Conservation (phyloP, 2,888 invertebrate genomes). For the Troides aeacus region DNA sequence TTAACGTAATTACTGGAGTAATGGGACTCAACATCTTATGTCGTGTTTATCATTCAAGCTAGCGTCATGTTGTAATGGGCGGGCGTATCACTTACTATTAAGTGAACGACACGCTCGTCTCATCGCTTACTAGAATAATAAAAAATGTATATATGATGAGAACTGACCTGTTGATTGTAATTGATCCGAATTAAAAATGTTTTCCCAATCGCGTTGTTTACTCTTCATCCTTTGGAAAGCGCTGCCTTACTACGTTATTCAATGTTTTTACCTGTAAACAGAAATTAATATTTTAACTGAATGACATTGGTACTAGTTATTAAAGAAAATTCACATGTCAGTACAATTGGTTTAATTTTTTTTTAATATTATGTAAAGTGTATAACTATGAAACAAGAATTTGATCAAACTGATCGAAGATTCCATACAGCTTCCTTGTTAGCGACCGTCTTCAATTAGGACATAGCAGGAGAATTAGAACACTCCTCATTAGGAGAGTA, state of each 20-base stretch:
- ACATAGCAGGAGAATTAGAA: conserved; percentile 61
- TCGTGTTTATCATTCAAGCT: too few relatives aligned
- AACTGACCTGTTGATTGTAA: conserved; percentile 67
- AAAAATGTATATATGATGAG: not conserved
- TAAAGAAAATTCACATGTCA: not conserved
- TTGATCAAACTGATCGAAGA: not conserved
- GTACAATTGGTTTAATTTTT: too few relatives aligned
- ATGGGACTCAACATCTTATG: too few relatives aligned
- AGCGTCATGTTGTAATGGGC: too few relatives aligned
- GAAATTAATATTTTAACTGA: conserved; percentile 35
- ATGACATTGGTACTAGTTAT: not conserved
- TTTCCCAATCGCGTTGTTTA: conserved; percentile 69
- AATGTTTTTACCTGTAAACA: conserved; percentile 53
- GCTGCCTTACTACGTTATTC: conserved; percentile 44
- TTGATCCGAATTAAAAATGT: conserved; percentile 62
- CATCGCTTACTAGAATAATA: not conserved
- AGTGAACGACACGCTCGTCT: too few relatives aligned
- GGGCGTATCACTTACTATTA: too few relatives aligned
- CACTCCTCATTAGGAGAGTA: conserved; percentile 73
- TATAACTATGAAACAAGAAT: not conserved
- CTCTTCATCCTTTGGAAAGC: conserved; percentile 76
- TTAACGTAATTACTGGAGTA: too few relatives aligned
- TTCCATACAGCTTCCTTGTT: conserved; percentile 30
- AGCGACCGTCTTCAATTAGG: conserved; percentile 59
- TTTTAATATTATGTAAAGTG: too few relatives aligned